Conservation (phyloP, 1,140 invertebrate species). For the Ptiloglossa arizonensis region DNA sequence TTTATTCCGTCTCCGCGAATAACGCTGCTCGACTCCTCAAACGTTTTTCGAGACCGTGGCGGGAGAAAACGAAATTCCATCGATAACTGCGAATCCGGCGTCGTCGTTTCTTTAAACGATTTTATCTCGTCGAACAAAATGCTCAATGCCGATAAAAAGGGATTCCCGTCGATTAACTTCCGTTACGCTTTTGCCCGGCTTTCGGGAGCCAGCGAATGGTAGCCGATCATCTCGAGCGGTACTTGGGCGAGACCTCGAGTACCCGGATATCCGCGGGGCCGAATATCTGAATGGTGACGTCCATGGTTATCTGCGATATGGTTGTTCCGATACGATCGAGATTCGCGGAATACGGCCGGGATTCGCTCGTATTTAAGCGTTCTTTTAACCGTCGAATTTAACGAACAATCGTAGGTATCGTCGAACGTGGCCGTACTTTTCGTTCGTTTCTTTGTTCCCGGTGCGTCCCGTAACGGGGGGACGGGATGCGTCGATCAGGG, state of each 20-base stretch:
- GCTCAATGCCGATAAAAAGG: constrained; percentile 53
- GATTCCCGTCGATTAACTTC: constrained; percentile 61
- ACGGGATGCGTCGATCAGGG: constrained; percentile 7
- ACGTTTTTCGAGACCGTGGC: constrained; percentile 28
- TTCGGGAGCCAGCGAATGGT: constrained; percentile 27
- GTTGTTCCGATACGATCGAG: constrained; percentile 15
- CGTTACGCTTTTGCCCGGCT: constrained; percentile 45
- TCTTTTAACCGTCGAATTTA: neutral
- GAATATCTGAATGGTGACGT: constrained; percentile 28
- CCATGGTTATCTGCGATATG: constrained; percentile 27
- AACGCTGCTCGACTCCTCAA: constrained; percentile 41
- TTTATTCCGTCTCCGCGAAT: constrained; percentile 3
- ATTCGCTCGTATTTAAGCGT: neutral
- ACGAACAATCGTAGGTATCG: neutral
- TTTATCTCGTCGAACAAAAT: constrained; percentile 56
- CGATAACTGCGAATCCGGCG: constrained; percentile 48
- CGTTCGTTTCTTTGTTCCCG: neutral
- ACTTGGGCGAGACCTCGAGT: constrained; percentile 7
- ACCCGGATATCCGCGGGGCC: constrained; percentile 30
- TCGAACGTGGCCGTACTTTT: neutral
- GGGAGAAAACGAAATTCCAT: constrained; percentile 55
- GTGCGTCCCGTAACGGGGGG: neutral
- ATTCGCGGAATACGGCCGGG: neutral
- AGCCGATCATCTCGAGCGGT: constrained; percentile 28
- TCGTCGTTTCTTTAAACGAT: constrained; percentile 51